phyloP scores from a whole-genome alignment of 2,113 vertebrate genomes.

The Anoplopoma fimbria region DNA sequence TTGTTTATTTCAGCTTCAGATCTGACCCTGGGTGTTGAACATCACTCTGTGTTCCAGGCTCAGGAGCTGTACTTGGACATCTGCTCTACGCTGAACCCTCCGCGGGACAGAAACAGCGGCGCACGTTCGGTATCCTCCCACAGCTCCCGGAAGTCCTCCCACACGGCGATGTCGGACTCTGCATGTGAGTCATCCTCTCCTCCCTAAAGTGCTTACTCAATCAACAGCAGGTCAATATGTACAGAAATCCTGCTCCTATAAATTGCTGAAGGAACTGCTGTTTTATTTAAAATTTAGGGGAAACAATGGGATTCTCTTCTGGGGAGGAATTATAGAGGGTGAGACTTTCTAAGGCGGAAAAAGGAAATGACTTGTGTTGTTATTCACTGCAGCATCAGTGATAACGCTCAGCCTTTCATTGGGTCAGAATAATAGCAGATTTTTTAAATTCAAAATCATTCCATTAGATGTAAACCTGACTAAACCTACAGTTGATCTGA shows the following conservation, averaged over 20 bases:
- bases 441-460: background rate
- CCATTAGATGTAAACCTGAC: background rate
- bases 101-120: slow-evolving; percentile 78
- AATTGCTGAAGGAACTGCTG: background rate
- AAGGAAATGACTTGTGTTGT: background rate
- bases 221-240: slow-evolving; percentile 33
- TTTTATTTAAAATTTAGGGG: background rate
- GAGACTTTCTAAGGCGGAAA: background rate
- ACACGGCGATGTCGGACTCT: slow-evolving; percentile 82
- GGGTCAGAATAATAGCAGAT: background rate
- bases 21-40: slow-evolving; percentile 1
- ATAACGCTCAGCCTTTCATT: background rate
- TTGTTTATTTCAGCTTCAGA: background rate
- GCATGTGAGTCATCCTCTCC: slow-evolving; percentile 84
- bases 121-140: slow-evolving; percentile 84
- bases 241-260: slow-evolving; percentile 5
- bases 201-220: slow-evolving; percentile 54
- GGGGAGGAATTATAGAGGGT: background rate
- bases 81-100: slow-evolving; percentile 78
- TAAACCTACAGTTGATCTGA: slow-evolving; percentile 7
- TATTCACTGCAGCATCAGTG: background rate
- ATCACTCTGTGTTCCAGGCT: slow-evolving; percentile 77
- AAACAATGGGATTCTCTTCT: background rate
- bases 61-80: slow-evolving; percentile 82
- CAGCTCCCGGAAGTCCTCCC: slow-evolving; percentile 85